Percentiles rank a stretch among this genome's conserved stretches.
These are phyloP conservation scores for Numida meleagris DNA, from an alignment of 2,113 vertebrate genomes.

Conservation along the genomic window DNA sequence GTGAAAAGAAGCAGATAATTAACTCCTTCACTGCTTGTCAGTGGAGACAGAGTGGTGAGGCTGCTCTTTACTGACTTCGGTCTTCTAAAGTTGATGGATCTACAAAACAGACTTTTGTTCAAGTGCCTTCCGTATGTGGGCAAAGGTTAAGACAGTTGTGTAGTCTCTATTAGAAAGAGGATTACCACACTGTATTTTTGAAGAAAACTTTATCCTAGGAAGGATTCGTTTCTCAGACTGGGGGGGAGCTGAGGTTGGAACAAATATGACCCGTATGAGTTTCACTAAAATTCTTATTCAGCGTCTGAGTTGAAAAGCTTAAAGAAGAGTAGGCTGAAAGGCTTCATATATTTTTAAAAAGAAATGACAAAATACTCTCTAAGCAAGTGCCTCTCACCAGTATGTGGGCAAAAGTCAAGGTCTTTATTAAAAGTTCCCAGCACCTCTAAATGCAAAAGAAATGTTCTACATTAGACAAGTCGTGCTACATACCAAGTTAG, in stretches of 20 bases:
- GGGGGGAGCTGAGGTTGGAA: not conserved
- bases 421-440: not conserved
- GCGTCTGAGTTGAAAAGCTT: not conserved
- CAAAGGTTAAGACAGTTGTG: not conserved
- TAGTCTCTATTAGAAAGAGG: not conserved
- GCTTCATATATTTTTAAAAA: not conserved
- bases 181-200: not conserved
- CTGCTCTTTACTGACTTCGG: not conserved
- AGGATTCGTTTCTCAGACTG: not conserved
- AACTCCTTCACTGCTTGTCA: slow-evolving; percentile 47
- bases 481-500: not conserved
- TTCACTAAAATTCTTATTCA: not conserved
- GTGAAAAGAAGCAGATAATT: slow-evolving; percentile 30
- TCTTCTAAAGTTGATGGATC: not conserved
- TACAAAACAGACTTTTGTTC: not conserved
- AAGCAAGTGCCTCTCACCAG: not conserved
- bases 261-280: not conserved
- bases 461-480: not conserved
- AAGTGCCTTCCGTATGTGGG: not conserved
- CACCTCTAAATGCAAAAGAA: not conserved
- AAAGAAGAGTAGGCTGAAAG: not conserved
- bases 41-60: not conserved
- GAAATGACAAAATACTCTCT: not conserved
- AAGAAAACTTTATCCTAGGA: not conserved
- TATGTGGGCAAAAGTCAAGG: not conserved